Base-by-base conservation (phyloP, 2,113 vertebrate species). In the Clarias gariepinus region DNA sequence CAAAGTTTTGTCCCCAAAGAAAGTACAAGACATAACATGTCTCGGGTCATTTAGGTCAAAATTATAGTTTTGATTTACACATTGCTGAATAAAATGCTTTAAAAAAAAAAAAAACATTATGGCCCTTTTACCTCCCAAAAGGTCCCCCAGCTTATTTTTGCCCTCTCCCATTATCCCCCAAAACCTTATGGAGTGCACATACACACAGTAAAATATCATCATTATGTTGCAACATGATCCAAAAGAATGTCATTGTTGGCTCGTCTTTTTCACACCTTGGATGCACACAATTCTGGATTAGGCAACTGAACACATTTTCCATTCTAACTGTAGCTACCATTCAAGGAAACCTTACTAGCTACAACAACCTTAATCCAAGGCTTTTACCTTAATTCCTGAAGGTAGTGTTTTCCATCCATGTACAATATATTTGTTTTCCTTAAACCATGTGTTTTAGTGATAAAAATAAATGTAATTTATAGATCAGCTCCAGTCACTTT, bases 11-110 rank as follows among this genome's bases (percentile, higher is more conserved):
- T 18, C 61, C 12, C 9, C 58, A 33, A 47, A n/a, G 21, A 13
- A 82, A 79, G 41, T 57, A 80, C 88, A 89, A 86, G 81, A 73
- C 41, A 58, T 15, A 63, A 25, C 85, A 86, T 73, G 88, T 86
- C 47, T 47, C 47, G 47, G 47, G 47, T 47, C 6, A 47, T 47
- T 79, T 81, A 79, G 61, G 61, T 86, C 28, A 83, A 66, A 52
- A 23, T 76, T 36, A 15, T 11, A 55, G 60, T 28, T 76, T 6
- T n/a, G 10, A 76, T 52, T 52, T 76, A 2, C 5, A 53, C n/a
- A 9, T 15, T 55, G 19, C n/a, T 18, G n/a, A 30, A 28, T 15
- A n/a, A 57, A 30, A 58, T 77, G 25, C 23, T 55, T 77, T 28
- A 77, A 53, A n/a, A n/a, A n/a, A n/a, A n/a, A n/a, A n/a, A n/a